phyloP scores from a whole-genome alignment of 2,113 vertebrate genomes.

The Corythaeola cristata region DNA sequence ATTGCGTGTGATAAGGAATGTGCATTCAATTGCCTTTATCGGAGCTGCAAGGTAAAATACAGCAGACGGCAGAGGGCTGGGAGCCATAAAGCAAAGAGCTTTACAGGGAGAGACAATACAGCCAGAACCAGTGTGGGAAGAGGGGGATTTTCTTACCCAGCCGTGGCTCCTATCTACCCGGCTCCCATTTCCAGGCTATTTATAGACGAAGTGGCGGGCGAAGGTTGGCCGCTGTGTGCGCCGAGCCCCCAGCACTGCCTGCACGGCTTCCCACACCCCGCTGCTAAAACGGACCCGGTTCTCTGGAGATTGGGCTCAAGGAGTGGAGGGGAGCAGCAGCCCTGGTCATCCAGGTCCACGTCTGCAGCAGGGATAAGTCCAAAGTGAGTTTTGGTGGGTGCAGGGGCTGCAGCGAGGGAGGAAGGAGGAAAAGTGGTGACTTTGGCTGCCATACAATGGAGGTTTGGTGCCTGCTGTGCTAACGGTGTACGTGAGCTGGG shows the following conservation, averaged over 20 bases:
- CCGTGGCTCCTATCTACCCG: neutral
- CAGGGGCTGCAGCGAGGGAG: neutral
- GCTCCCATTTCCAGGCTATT: slow-evolving; percentile 44
- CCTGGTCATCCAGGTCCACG: no score
- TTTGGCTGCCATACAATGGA: neutral
- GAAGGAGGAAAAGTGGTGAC: neutral
- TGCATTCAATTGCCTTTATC: neutral
- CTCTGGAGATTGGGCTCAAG: fast-evolving
- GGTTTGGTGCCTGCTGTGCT: neutral
- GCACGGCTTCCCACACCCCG: fast-evolving
- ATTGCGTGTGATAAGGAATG: neutral
- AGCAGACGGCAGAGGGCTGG: neutral
- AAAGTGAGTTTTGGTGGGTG: neutral
- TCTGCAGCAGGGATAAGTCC: neutral
- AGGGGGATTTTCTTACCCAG: neutral
- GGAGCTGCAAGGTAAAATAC: neutral
- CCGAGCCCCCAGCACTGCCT: neutral
- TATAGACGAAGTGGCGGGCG: neutral
- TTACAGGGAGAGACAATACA: neutral
- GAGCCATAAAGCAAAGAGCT: slow-evolving; percentile 18
- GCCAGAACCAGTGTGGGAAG: neutral
- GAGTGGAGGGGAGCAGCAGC: neutral
- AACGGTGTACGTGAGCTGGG: fast-evolving
- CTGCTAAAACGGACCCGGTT: neutral
- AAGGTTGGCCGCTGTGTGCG: neutral